phyloP scores from a whole-genome alignment of 2,888 invertebrate genomes.

The Caenorhabditis wallacei region DNA sequence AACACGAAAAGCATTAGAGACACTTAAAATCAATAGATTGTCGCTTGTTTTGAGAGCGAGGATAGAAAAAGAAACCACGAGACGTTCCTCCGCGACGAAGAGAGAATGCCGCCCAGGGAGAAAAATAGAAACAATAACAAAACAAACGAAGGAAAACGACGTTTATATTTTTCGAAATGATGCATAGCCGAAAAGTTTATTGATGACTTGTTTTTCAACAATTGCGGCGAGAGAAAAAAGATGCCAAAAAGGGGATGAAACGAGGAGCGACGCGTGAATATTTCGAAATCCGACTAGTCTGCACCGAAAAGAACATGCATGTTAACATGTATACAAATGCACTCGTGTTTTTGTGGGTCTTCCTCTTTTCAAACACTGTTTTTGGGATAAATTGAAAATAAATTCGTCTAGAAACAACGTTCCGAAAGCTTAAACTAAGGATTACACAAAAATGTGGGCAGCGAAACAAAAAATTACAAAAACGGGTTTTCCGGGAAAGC shows the following conservation, averaged over 20 bases:
- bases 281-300: background rate
- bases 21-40: slow-evolving; percentile 59
- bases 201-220: slow-evolving; percentile 13
- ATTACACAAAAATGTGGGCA: too few relatives aligned
- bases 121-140: slow-evolving; percentile 50
- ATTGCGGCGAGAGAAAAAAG: background rate
- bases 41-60: slow-evolving; percentile 41
- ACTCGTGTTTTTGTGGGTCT: background rate
- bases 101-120: slow-evolving; percentile 23
- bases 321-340: background rate
- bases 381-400: too few relatives aligned
- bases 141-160: slow-evolving; percentile 13
- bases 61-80: slow-evolving; percentile 32
- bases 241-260: background rate
- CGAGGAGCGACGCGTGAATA: background rate
- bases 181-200: slow-evolving; percentile 28
- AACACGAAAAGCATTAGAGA: background rate
- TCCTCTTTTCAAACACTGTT: too few relatives aligned
- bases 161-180: slow-evolving; percentile 9
- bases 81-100: slow-evolving; percentile 15
- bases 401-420: too few relatives aligned
- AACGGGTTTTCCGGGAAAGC: too few relatives aligned
- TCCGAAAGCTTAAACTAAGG: too few relatives aligned
- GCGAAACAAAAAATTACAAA: too few relatives aligned
- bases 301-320: background rate